Evolutionary conservation across 2,797 vertebrate species (phyloP), one percentile per base, ranked within the genome.

Genomic region (Sphaeramia orbicularis): DNA sequence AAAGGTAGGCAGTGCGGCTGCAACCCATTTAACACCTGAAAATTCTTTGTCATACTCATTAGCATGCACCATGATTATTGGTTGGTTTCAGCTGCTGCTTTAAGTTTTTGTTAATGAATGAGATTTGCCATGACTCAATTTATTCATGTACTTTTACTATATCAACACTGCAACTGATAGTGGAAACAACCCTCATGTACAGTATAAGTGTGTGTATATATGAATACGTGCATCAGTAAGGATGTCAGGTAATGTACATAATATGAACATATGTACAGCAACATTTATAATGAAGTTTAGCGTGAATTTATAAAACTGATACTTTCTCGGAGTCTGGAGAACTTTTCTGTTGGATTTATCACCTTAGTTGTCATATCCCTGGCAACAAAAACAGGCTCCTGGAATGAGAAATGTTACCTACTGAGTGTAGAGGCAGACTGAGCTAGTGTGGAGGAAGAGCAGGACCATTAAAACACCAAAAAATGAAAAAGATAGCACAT

Each of bases 1-100:
- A 89, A 93, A 95, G 93, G 92, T 95, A 95, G 94, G 94, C 87
- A 81, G 85, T 74, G 71, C 72, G 50, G 76, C 79, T 80, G 75
- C 66, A 75, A 78, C 42, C 52, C 52, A 72, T 83, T 83, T 88
- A 84, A 87, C 80, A 76, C 52, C 53, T 59, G 18, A 56, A 63
- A 70, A 61, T 6, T 74, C n/a, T 66, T 53, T 64, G 15, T 71
- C 52, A 62, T 59, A 47, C 54, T 87, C 75, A 84, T 88, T 70
- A 73, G 74, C 79, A 88, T 85, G 76, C 63, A 66, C 21, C 21
- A 50, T 78, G 67, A 80, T 71, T 70, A 53, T 76, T 74, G 38
- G 58, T 65, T 13, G 44, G 30, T 76, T 76, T 56, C 10, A 54
- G 32, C 18, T 43, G 65, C 27, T 59, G 21, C 49, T 6, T 16